Evolutionary conservation across 2,113 vertebrate species (phyloP), one percentile per base, ranked within the genome.

Genomic region (Vimba vimba): DNA sequence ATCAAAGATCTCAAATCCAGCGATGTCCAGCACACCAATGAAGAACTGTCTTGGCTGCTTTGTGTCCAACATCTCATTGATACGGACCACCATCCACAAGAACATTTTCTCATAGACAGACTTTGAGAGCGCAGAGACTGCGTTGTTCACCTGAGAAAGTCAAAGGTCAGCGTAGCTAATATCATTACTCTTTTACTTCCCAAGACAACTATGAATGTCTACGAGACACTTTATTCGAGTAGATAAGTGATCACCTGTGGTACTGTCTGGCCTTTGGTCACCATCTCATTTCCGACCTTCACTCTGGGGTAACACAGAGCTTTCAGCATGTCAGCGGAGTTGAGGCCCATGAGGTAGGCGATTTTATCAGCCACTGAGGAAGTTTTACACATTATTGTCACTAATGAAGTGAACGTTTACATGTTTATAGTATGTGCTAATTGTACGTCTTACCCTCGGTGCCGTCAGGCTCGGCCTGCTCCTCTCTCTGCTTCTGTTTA

Each of bases 1-100:
- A 89, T 95, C 93, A 91, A 95, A 95, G 23, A 95, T 95, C 88
- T 95, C 94, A 93, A 95, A 95, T 19, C 94, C 94, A 86, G 94
- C 94, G 79, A 95, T 95, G 68, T 95, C 94, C 86, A 95, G 90
- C 83, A 95, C 94, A 85, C 94, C 94, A 57, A 95, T 95, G 83
- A 93, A 95, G 86, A 80, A 94, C 66, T 90, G 91, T 87, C 94
- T 92, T 2, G 94, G 33, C 87, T 94, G 93, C 79, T 86, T 95
- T 30, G 94, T 95, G 33, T 93, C 94, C 92, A 94, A 23, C 79
- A 86, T 83, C 84, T 39, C 74, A 86, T 43, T 62, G 8, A 84
- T 60, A 43, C 66, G 69, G 39, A 84, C 3, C 4, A 91, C 90
- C 90, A 91, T 91, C 90, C 90, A 90, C 76, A 89, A 89, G 86